These are phyloP conservation scores for Sminthopsis crassicaudata DNA, from an alignment of 2,113 vertebrate species.

Conservation along the genomic window DNA sequence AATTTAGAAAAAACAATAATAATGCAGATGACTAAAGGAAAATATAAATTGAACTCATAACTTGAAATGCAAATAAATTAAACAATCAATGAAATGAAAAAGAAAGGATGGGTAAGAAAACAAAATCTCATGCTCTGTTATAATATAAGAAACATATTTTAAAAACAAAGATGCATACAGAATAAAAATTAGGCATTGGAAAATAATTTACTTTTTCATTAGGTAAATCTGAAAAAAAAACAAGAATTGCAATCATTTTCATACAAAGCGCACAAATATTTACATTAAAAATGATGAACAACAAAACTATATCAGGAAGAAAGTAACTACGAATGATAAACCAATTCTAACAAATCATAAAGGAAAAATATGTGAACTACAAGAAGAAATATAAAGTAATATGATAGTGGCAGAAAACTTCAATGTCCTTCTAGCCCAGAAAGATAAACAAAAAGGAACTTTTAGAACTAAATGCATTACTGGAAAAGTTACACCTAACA, in stretches of 20 bases:
- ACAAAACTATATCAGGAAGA: not conserved
- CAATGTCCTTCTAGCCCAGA: not conserved
- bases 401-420: not conserved
- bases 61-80: not conserved
- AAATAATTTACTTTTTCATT: not conserved
- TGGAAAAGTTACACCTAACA: not conserved
- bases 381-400: not conserved
- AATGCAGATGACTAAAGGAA: not conserved
- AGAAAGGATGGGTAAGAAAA: not conserved
- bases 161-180: not conserved
- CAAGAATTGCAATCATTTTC: not conserved
- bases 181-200: not conserved
- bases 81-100: not conserved
- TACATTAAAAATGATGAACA: not conserved
- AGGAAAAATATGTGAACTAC: not conserved
- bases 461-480: not conserved
- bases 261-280: not conserved
- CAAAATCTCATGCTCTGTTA: not conserved
- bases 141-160: not conserved
- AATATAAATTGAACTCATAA: not conserved
- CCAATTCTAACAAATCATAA: not conserved
- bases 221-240: not conserved
- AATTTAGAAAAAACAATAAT: not conserved
- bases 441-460: not conserved
- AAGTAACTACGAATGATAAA: not conserved